These are phyloP conservation scores for Semnornis frantzii DNA, from an alignment of 2,113 vertebrate species.

Conservation along the genomic window DNA sequence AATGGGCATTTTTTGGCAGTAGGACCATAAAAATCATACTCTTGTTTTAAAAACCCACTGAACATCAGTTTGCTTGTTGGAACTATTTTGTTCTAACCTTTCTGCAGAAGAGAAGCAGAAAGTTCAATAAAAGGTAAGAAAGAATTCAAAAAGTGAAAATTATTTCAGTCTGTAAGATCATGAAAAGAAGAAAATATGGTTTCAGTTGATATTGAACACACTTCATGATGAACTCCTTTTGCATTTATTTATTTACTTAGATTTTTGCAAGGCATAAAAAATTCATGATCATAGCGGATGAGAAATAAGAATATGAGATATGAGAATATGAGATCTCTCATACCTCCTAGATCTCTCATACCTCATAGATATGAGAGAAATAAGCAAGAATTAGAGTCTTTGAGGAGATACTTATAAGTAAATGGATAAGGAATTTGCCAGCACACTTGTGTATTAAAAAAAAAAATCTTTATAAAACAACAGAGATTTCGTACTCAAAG, in stretches of 20 bases:
- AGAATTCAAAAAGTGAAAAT: not conserved
- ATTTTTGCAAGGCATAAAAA: not conserved
- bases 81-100: not conserved
- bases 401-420: not conserved
- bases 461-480: not conserved
- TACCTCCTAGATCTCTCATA: too few relatives aligned
- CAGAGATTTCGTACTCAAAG: not conserved
- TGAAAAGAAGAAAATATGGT: not conserved
- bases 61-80: not conserved
- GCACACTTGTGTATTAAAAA: not conserved
- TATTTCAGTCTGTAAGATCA: not conserved
- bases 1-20: not conserved
- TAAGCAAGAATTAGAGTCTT: not conserved
- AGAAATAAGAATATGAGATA: too few relatives aligned
- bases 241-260: not conserved
- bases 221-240: not conserved
- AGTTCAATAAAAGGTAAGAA: not conserved
- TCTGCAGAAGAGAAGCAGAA: not conserved
- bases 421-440: not conserved
- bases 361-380: not conserved
- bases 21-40: not conserved
- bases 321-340: too few relatives aligned
- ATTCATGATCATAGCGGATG: not conserved
- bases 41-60: not conserved
- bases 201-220: not conserved